phyloP scores from a whole-genome alignment of 2,888 invertebrate species.

The Diachrysia chrysitis region DNA sequence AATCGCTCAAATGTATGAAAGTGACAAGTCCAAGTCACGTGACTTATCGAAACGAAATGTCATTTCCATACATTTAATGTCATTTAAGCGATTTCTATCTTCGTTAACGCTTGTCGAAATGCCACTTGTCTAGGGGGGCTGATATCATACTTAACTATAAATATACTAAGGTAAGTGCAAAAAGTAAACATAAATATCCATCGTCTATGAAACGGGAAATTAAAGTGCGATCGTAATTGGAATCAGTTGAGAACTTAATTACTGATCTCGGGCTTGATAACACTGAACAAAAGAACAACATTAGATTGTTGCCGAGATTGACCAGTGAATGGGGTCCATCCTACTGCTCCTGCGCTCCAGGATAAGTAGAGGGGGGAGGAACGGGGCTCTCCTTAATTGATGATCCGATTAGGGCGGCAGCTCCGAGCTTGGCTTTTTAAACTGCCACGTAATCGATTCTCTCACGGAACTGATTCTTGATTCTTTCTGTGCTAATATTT shows the following conservation, averaged over 20 bases:
- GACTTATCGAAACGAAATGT: too few species aligned
- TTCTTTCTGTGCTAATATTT: neutral
- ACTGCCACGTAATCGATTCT: neutral
- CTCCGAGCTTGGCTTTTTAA: neutral
- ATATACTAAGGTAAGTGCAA: neutral
- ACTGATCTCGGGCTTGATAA: neutral
- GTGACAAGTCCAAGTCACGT: too few species aligned
- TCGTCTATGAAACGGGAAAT: neutral
- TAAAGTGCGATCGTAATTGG: neutral
- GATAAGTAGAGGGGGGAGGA: neutral
- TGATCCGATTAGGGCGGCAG: neutral
- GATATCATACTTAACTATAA: neutral
- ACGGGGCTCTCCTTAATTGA: neutral
- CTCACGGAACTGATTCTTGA: neutral
- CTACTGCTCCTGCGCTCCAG: neutral
- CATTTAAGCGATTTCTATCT: too few species aligned
- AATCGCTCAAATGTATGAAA: too few species aligned
- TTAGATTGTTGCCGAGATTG: neutral
- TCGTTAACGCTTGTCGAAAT: too few species aligned
- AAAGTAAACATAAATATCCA: neutral
- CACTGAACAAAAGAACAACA: neutral
- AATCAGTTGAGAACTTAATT: constrained; percentile 10
- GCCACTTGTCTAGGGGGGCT: neutral
- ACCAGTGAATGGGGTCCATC: neutral
- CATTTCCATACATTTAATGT: too few species aligned